Conservation (phyloP, 2,113 vertebrate species). For the Chlorocebus sabaeus region DNA sequence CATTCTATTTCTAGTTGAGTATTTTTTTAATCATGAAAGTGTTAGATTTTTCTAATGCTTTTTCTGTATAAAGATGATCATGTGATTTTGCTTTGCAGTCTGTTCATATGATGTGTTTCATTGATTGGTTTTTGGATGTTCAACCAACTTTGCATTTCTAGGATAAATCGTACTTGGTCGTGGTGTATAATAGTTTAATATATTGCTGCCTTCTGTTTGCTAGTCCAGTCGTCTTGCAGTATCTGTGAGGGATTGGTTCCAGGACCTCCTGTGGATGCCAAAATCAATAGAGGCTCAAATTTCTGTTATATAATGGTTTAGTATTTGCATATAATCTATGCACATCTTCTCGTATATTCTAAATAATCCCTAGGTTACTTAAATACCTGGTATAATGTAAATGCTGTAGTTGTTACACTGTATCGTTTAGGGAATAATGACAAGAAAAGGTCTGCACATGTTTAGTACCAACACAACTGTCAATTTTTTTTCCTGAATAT, state of each 20-base stretch:
- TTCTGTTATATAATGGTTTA: neutral
- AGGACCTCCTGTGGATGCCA: neutral
- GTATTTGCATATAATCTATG: neutral
- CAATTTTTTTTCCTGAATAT: neutral
- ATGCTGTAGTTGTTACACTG: neutral
- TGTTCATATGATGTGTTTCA: neutral
- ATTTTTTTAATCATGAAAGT: neutral
- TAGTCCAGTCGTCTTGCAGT: neutral
- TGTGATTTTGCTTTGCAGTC: neutral
- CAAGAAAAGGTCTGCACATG: neutral
- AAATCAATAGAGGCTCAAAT: neutral
- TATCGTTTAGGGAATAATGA: neutral
- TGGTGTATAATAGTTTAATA: neutral
- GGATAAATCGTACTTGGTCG: neutral
- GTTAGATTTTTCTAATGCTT: neutral
- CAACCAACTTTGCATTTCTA: neutral
- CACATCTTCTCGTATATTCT: neutral
- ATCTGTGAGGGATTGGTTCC: neutral
- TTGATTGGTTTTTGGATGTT: neutral
- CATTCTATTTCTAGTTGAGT: neutral
- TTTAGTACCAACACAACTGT: neutral
- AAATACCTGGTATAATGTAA: neutral
- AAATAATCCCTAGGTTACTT: neutral
- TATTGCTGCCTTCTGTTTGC: neutral
- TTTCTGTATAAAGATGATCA: neutral